Conservation (phyloP, 1,140 invertebrate genomes). For the Ectropis grisescens region DNA sequence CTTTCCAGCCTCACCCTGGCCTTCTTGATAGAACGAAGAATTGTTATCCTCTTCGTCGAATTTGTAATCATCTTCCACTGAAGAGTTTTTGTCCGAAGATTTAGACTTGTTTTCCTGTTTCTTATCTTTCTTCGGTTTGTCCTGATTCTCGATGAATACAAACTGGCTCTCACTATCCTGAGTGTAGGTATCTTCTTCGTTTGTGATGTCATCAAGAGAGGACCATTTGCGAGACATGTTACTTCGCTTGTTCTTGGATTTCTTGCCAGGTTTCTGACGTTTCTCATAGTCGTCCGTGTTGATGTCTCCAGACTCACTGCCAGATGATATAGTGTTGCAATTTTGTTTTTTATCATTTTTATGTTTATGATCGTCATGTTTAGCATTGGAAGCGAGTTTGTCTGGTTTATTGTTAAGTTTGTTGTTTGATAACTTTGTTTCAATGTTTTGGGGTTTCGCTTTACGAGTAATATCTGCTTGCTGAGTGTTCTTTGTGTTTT, state of each 20-base stretch:
- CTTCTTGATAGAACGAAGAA: slow-evolving; percentile 47
- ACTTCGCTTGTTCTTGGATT: slow-evolving; percentile 56
- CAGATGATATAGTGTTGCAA: slow-evolving; percentile 54
- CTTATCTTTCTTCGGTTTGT: slow-evolving; percentile 52
- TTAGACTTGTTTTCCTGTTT: slow-evolving; percentile 37
- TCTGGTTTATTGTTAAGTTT: slow-evolving; percentile 50
- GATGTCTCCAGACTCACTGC: slow-evolving; percentile 63
- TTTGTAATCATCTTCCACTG: slow-evolving; percentile 28
- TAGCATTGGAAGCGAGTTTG: slow-evolving; percentile 31
- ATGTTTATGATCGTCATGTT: slow-evolving; percentile 58
- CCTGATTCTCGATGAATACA: slow-evolving; percentile 54
- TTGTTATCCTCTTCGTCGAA: slow-evolving; percentile 36
- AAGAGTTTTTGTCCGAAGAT: slow-evolving; percentile 28
- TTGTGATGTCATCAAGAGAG: slow-evolving; percentile 70
- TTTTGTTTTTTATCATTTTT: slow-evolving; percentile 42
- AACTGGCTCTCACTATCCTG: slow-evolving; percentile 53
- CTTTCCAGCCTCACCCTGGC: slow-evolving; percentile 35
- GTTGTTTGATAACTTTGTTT: slow-evolving; percentile 48
- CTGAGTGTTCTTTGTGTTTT: slow-evolving; percentile 69
- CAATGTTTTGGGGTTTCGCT: slow-evolving; percentile 34
- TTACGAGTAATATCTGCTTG: slow-evolving; percentile 30
- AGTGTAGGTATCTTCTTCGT: slow-evolving; percentile 48
- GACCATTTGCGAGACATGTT: slow-evolving; percentile 72
- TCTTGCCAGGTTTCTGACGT: slow-evolving; percentile 59
- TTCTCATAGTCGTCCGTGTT: slow-evolving; percentile 53